Evolutionary conservation across 2,113 vertebrate genomes (phyloP), one percentile per base, ranked within the genome.

Genomic region (Hippocampus zosterae): DNA sequence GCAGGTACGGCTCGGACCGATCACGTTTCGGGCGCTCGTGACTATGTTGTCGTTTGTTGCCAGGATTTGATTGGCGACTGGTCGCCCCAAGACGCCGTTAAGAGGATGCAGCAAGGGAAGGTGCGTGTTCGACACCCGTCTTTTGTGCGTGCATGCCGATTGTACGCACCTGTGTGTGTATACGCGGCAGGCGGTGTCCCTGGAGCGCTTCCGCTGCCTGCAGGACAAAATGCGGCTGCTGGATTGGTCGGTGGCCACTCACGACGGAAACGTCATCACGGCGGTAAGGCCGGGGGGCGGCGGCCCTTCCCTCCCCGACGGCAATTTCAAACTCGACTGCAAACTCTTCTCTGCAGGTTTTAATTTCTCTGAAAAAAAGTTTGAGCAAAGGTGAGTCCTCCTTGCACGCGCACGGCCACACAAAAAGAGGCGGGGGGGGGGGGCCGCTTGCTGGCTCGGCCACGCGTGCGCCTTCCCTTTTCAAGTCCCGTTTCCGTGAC

Each of bases 251-350:
- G 94, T 97, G 5, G 73, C 67, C n/a, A 88, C 90, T 12, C 91
- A 96, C 0, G 96, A 99, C 69, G 97, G 96, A 21, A 98, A 98
- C 19, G 93, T 96, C 89, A 96, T 99, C 87, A 96, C 95, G 33
- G 95, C 96, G 7, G 88, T 89, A 84, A 83, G 50, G 69, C 50
- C 66, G 0, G 29, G 29, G 29, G 29, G 29, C 1, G 25, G 33
- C 5, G 5, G 29, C 29, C 29, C 29, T 33, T 33, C 29, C 29
- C 29, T 33, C 29, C 29, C 29, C 4, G 3, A 5, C 4, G 3
- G 48, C 18, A 2, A 16, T 48, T 6, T 6, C 15, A 18, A 48
- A 18, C 1, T 48, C 44, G 33, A 68, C n/a, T 0, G 5, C 33
- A n/a, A 5, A 2, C n/a, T 56, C 29, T 70, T 11, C 48, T 10